Percentiles rank a stretch among this genome's conserved stretches.
These are phyloP conservation scores for Anisognathus igniventris DNA, from an alignment of 2,797 vertebrate species.

Conservation along the genomic window DNA sequence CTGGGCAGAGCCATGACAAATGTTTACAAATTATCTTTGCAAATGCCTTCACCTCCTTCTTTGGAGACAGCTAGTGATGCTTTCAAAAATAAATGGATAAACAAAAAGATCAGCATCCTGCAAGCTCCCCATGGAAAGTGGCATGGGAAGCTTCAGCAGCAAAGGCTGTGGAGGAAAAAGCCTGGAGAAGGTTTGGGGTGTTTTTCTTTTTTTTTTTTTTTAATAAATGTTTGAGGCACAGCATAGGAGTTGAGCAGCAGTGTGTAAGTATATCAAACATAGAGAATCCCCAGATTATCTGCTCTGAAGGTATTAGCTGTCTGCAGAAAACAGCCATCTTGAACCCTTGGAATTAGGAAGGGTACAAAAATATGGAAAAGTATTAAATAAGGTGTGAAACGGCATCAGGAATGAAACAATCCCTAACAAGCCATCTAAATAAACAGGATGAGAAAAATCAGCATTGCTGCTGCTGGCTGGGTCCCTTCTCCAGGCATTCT, in stretches of 20 bases:
- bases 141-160: neutral
- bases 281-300: constrained; percentile 29
- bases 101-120: neutral
- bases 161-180: neutral
- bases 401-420: neutral
- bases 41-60: neutral
- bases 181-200: neutral
- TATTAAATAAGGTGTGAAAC: neutral
- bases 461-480: neutral
- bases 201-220: neutral
- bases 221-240: constrained; percentile 26
- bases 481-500: neutral
- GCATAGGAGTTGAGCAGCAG: neutral
- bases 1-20: neutral
- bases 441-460: neutral
- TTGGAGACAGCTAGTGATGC: neutral
- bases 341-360: constrained; percentile 10
- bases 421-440: neutral
- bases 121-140: neutral
- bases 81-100: constrained; percentile 34
- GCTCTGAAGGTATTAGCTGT: constrained; percentile 22
- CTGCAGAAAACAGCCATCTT: neutral
- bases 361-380: neutral
- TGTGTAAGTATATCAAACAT: constrained; percentile 27
- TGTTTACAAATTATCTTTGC: neutral